phyloP scores from a whole-genome alignment of 2,113 vertebrate genomes.

The Otus sunia region DNA sequence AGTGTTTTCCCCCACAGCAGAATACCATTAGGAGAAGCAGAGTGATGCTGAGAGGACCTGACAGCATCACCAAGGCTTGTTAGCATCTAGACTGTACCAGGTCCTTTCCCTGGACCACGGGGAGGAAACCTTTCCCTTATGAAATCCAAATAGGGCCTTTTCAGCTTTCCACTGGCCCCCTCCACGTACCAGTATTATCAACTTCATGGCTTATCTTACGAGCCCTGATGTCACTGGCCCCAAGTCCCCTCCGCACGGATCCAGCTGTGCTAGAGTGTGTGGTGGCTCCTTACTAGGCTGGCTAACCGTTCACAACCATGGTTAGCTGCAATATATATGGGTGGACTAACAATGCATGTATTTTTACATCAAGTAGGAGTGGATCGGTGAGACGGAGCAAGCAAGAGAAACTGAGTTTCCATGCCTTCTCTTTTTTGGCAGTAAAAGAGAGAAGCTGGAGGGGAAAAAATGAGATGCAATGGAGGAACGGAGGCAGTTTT shows the following conservation, averaged over 20 bases:
- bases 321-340: background rate
- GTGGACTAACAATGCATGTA: background rate
- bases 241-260: background rate
- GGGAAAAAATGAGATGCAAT: background rate
- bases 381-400: background rate
- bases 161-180: background rate
- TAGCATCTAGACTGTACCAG: background rate
- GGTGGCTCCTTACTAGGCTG: background rate
- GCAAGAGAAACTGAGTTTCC: background rate
- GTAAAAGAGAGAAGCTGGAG: background rate
- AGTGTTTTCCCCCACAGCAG: background rate
- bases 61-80: background rate
- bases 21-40: background rate
- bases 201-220: fast-evolving
- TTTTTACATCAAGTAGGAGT: background rate
- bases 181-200: fast-evolving
- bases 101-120: fast-evolving
- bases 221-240: background rate
- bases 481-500: background rate
- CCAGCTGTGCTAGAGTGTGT: background rate
- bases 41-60: background rate
- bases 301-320: background rate
- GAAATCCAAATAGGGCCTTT: background rate
- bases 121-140: background rate
- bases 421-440: background rate